Base-by-base conservation (phyloP, 2,888 invertebrate genomes). In the Neoascia interrupta region DNA sequence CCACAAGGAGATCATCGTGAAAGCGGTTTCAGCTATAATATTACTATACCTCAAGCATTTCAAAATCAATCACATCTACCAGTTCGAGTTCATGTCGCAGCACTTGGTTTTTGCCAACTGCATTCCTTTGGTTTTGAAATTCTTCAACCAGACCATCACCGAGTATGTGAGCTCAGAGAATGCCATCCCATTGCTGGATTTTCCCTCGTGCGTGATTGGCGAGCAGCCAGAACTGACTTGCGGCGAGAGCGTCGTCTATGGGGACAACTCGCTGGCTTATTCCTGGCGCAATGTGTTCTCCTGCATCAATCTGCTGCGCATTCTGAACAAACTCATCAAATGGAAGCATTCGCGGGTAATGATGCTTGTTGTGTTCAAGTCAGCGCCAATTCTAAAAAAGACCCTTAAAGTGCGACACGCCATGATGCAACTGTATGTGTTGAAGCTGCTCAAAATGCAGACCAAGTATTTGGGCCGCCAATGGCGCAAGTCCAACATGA, bases 361-460 rank as follows among this genome's bases (percentile, higher is more conserved):
- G 97, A 99, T 99, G 98, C 90, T 99, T 83, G 99, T 99, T 23
- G 98, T 99, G 6, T 99, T 99, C 88, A 99, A 99, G 90, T 99
- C 99, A 69, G 98, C 99, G 2, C 99, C 99, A 1, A 99, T 99
- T 84, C 90, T 99, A 68, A 99, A 99, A 89, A 93, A 98, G 82
- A 96, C 98, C 0, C 91, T 99, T 10, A 97, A 98, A 92, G 96
- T 97, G 2, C 92, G 96, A 56, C 97, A 98, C 87, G 96, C 97
- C 4, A 94, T 99, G 92, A 96, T 99, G 92, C 99, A 99, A 90
- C 91, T 99, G 83, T 99, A 99, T 89, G 97, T 98, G 6, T 90
- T 99, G 76, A 99, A 99, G 89, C 90, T 99, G 68, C 90, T 99
- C 10, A 99, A 99, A 90, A 98, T 99, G 97, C 99, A 99, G 90